Base-by-base conservation (phyloP, 2,797 vertebrate species). In the Arrhamphus sclerolepis region DNA sequence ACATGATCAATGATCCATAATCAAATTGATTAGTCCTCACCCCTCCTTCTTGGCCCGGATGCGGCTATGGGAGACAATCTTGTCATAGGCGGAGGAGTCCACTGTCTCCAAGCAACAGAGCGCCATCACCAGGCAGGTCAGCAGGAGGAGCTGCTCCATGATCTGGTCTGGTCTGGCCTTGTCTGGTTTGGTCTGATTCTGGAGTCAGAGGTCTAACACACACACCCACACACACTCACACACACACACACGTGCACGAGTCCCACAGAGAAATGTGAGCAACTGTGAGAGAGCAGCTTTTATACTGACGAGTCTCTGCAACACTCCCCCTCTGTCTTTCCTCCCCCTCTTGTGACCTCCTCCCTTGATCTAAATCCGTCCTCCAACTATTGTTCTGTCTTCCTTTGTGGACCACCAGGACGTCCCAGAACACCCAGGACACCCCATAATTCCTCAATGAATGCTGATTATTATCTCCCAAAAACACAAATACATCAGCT, bases 41-140 rank as follows among this genome's bases (percentile, higher is more conserved):
- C 97, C 97, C 75, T 98, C 87, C 0, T 93, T 93, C 47, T 93
- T 94, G 79, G 95, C 98, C 75, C 98, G 92, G 80, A 99, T 98
- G 75, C 97, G 95, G 83, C 98, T 99, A 54, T 99, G 98, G 72
- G 87, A 87, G 76, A 99, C 92, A 72, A 98, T 98, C 91, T 97
- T 98, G 92, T 98, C 97, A 82, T 98, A 99, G 60, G 94, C 94
- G 28, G 91, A 95, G 80, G 94, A 92, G 48, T 95, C 88, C 83
- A 93, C 91, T 48, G 78, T 87, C 72, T 94, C 91, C 69, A 95
- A 75, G 69, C 71, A 82, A 70, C 84, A 90, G 18, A 96, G 83
- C 1, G 93, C 85, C 89, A 94, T 82, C 56, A 94, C 82, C 46
- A 78, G 79, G 20, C 90, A 89, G 56, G 82, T 70, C 70, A 89